These are phyloP conservation scores for Trimorus sp. DNA, from an alignment of 2,888 invertebrate species.

Conservation along the genomic window DNA sequence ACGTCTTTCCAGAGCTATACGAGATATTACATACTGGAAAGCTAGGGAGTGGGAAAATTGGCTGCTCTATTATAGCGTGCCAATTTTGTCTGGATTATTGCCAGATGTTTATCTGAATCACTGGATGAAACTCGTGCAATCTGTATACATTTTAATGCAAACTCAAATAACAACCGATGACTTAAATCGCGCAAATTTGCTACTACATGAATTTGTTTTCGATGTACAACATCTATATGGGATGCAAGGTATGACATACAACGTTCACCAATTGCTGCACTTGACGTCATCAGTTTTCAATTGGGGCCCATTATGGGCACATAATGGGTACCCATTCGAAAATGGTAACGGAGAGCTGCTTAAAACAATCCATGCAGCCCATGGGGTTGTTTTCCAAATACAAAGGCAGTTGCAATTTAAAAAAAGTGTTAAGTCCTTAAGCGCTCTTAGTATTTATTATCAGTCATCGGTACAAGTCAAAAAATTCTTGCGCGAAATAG, in stretches of 20 bases:
- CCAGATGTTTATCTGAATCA: constrained; percentile 47
- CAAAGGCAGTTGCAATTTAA: constrained; percentile 16
- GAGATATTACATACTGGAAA: constrained; percentile 49
- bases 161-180: constrained; percentile 47
- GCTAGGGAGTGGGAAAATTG: constrained; percentile 59
- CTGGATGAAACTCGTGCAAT: constrained; percentile 61
- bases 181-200: constrained; percentile 36
- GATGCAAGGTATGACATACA: constrained; percentile 53
- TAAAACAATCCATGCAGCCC: constrained; percentile 41
- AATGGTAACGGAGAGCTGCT: constrained; percentile 55
- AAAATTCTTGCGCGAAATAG: constrained; percentile 6
- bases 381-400: constrained; percentile 48
- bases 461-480: neutral
- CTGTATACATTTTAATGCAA: constrained; percentile 46
- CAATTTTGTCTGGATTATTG: constrained; percentile 30
- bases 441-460: neutral
- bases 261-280: constrained; percentile 65
- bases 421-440: constrained; percentile 7
- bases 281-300: constrained; percentile 58
- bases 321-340: constrained; percentile 62
- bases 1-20: constrained; percentile 35
- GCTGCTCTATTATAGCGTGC: constrained; percentile 62
- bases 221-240: constrained; percentile 55
- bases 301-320: constrained; percentile 66
- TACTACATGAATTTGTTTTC: constrained; percentile 39